Evolutionary conservation across 2,888 invertebrate genomes (phyloP), one percentile per base, ranked within the genome.

Genomic region (Xanthostigma xanthostigma): DNA sequence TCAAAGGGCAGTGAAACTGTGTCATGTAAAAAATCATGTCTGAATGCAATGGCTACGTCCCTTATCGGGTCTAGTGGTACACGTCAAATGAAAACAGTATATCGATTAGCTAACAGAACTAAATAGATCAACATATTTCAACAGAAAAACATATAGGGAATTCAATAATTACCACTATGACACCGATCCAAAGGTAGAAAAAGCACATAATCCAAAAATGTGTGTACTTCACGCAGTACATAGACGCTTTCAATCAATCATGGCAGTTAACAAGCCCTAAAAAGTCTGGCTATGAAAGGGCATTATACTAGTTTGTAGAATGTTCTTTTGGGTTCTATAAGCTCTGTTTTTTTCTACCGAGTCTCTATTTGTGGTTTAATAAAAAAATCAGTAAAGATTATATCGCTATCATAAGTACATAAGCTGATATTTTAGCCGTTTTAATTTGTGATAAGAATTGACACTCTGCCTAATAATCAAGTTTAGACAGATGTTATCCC

Each of bases 201-300:
- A 59, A 59, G 60, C 62, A 61, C 64, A 66, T 65, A 62, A 59
- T 62, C 58, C 56, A 52, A 60, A 60, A 62, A 64, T 59, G 59
- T 60, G 56, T 56, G 54, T 54, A 55, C 57, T 58, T 59, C 58
- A 55, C 55, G 51, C 52, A 55, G 56, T 57, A 57, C 57, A 62
- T 59, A 62, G 65, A 67, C 67, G 68, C 67, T 65, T 56, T 55
- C 60, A 66, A 67, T 66, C 67, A 64, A 68, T 69, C 67, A 69
- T 69, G 68, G 68, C 68, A 66, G 62, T 54, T 48, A 49, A 27
- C 27, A 27, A 27, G 27, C 27, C 27, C 27, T 27, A 27, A 27
- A 27, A 27, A 27, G 27, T 27, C 27, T 27, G 27, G 27, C 27
- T 27, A 27, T 27, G 27, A 27, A 27, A 27, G 27, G 27, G 27